These are phyloP conservation scores for Spondyliosoma cantharus DNA, from an alignment of 2,797 vertebrate genomes.

Conservation along the genomic window DNA sequence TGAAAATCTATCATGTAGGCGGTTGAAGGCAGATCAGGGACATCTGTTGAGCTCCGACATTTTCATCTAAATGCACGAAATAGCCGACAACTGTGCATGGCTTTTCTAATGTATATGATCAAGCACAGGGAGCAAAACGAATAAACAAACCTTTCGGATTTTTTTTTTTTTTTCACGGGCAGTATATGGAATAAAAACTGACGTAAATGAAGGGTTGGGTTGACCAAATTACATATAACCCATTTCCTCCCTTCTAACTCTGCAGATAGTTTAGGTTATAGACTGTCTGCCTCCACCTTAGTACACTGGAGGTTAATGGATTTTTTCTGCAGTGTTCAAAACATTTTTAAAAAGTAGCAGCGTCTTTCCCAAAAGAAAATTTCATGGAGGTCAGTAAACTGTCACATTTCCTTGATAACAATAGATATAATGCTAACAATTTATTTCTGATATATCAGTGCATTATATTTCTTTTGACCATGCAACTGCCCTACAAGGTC, in stretches of 20 bases:
- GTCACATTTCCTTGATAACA: neutral
- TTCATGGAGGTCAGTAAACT: neutral
- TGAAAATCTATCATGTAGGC: slow-evolving; percentile 21
- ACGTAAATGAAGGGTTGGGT: neutral
- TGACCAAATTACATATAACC: neutral
- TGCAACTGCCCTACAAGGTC: no score
- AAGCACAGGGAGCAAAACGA: neutral
- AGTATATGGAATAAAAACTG: neutral
- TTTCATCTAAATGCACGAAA: neutral
- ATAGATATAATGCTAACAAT: neutral
- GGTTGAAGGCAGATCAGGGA: slow-evolving; percentile 6
- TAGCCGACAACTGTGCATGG: neutral
- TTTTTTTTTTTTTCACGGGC: neutral
- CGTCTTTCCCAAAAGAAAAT: neutral
- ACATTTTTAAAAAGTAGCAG: neutral
- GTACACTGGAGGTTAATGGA: neutral
- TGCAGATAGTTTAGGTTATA: neutral
- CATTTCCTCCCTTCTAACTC: neutral
- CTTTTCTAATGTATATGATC: slow-evolving; percentile 4
- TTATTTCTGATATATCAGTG: neutral
- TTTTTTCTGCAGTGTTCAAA: neutral
- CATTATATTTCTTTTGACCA: neutral
- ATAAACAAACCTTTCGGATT: neutral
- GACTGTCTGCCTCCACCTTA: neutral
- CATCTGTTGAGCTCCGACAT: slow-evolving; percentile 9